A percentile compares a stretch with the other conserved stretches of the same genome.
phyloP scores from a whole-genome alignment of 2,888 invertebrate species.

The Orgyia antiqua region DNA sequence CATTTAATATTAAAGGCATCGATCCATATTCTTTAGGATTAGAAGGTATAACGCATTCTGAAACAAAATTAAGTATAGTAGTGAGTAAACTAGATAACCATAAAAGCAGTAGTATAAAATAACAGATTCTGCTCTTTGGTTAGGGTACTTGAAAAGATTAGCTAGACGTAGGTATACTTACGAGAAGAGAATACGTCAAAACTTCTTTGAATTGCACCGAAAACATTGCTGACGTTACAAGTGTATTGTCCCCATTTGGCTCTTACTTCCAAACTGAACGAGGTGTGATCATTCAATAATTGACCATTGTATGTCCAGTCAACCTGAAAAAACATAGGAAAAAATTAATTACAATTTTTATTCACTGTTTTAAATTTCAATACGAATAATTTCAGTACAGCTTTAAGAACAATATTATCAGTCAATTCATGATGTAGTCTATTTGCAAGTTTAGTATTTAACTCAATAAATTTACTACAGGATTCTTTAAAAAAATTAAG shows the following conservation, averaged over 20 bases:
- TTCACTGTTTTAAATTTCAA: too few species aligned
- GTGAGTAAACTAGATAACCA: too few species aligned
- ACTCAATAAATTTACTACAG: too few species aligned
- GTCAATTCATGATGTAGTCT: too few species aligned
- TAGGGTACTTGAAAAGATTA: too few species aligned
- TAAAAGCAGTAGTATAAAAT: too few species aligned
- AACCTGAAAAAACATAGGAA: constrained; percentile 9
- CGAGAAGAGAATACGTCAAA: constrained; percentile 23
- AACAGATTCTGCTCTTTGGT: too few species aligned
- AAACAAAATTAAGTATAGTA: constrained; percentile 2
- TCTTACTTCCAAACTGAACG: neutral
- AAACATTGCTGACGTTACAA: constrained; percentile 21
- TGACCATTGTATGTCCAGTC: constrained; percentile 20
- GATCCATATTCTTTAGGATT: constrained; percentile 2
- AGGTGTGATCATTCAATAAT: constrained; percentile 5
- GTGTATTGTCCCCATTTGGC: constrained; percentile 18
- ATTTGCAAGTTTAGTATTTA: too few species aligned
- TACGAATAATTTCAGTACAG: too few species aligned
- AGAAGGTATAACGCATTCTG: constrained; percentile 24
- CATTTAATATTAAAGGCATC: constrained; percentile 19
- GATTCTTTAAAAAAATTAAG: too few species aligned
- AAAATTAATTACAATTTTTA: too few species aligned
- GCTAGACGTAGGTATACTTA: constrained; percentile 5
- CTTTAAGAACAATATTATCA: too few species aligned
- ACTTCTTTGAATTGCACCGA: constrained; percentile 14